Percentiles rank a stretch among this genome's conserved stretches.
phyloP scores from a whole-genome alignment of 2,888 invertebrate species.

The Oegoconia quadripuncta region DNA sequence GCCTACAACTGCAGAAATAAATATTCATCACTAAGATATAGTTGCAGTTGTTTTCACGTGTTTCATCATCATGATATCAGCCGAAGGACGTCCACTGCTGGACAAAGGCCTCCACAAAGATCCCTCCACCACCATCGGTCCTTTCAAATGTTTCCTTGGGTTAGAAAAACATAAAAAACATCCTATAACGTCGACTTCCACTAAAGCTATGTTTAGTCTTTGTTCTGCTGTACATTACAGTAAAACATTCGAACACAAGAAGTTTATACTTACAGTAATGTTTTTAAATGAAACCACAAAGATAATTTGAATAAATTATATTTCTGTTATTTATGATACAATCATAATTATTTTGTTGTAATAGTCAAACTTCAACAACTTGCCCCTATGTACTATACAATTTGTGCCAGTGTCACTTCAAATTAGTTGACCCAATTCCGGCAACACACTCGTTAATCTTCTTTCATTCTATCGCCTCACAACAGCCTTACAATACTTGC shows the following conservation, averaged over 20 bases:
- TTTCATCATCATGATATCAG: too few species aligned
- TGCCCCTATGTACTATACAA: slow-evolving; percentile 49
- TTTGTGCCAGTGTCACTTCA: slow-evolving; percentile 65
- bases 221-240: background rate
- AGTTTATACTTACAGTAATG: background rate
- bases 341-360: slow-evolving; percentile 62
- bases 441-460: slow-evolving; percentile 31
- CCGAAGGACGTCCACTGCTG: too few species aligned
- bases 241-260: background rate
- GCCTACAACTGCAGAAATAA: too few species aligned
- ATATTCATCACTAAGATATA: too few species aligned
- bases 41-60: too few species aligned
- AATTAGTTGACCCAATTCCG: slow-evolving; percentile 27
- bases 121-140: too few species aligned
- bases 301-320: slow-evolving; percentile 65
- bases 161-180: too few species aligned
- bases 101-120: too few species aligned
- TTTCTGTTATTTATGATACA: slow-evolving; percentile 59
- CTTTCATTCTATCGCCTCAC: slow-evolving; percentile 44
- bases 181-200: too few species aligned
- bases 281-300: slow-evolving; percentile 8
- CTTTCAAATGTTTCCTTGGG: too few species aligned
- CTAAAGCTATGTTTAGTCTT: too few species aligned
- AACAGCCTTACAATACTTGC: slow-evolving; percentile 29
- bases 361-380: slow-evolving; percentile 71